Evolutionary conservation across 2,113 vertebrate genomes (phyloP).

Genomic region (Anser brachyrhynchus): DNA sequence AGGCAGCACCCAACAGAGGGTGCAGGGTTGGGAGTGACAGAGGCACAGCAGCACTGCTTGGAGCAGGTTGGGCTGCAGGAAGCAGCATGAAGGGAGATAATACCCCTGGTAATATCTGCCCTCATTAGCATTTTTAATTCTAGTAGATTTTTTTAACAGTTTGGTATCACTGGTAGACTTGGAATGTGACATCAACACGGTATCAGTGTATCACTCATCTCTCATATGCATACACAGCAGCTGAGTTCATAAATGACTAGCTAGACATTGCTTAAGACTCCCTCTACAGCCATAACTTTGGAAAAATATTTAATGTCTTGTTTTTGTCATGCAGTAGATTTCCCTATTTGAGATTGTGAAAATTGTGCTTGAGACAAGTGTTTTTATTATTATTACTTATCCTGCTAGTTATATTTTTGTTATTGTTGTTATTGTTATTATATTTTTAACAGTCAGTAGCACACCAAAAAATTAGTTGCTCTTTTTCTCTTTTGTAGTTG

Average conservation of each 20-base stretch:
- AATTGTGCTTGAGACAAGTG: neutral
- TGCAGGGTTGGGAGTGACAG: neutral
- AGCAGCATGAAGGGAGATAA: neutral
- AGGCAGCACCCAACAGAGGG: neutral
- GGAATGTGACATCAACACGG: fast-evolving
- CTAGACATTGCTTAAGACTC: neutral
- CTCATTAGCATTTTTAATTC: neutral
- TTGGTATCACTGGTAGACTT: neutral
- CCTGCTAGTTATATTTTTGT: neutral
- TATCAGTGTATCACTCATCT: neutral
- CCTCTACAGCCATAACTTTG: neutral
- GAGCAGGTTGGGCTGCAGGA: neutral
- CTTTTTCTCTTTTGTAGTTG: neutral
- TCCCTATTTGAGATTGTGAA: neutral
- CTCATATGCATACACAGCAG: neutral
- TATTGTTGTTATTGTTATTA: neutral
- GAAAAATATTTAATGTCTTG: neutral
- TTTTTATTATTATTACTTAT: neutral
- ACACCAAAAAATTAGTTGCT: neutral
- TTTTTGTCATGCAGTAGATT: neutral
- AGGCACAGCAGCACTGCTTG: neutral
- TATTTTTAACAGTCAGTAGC: neutral
- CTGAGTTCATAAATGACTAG: neutral
- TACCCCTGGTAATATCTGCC: neutral
- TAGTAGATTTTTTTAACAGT: neutral